Conservation (phyloP, 2,797 vertebrate species). For the Tapera naevia region DNA sequence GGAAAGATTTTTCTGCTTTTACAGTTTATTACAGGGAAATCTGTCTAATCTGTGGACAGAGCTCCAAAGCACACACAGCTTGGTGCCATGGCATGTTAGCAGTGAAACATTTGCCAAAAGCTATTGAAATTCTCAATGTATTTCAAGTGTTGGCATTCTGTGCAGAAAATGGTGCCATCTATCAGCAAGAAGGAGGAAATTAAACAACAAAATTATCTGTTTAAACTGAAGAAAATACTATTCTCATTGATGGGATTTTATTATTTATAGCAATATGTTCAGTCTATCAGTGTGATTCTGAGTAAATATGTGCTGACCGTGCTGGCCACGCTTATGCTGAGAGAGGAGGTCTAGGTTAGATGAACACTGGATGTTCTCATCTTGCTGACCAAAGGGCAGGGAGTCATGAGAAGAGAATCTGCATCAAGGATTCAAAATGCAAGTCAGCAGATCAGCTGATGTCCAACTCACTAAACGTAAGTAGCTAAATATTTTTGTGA, state of each 20-base stretch:
- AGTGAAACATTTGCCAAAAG: not conserved
- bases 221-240: not conserved
- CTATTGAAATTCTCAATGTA: not conserved
- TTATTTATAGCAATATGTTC: not conserved
- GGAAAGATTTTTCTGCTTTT: slow-evolving; percentile 5
- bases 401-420: not conserved
- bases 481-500: not conserved
- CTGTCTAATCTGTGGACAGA: not conserved
- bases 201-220: not conserved
- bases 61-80: not conserved
- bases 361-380: rapidly evolving
- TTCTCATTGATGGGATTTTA: not conserved
- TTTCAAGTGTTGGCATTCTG: not conserved
- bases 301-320: not conserved
- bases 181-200: slow-evolving; percentile 3
- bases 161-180: slow-evolving; percentile 48
- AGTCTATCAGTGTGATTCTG: not conserved
- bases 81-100: not conserved
- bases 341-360: not conserved
- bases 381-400: not conserved
- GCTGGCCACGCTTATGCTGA: not conserved
- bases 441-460: not conserved
- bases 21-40: not conserved
- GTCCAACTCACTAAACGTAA: not conserved
- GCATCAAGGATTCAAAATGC: not conserved